Percentiles rank a stretch among this genome's conserved stretches.
These are phyloP conservation scores for Gobiocypris rarus DNA, from an alignment of 2,113 vertebrate species.

Conservation along the genomic window DNA sequence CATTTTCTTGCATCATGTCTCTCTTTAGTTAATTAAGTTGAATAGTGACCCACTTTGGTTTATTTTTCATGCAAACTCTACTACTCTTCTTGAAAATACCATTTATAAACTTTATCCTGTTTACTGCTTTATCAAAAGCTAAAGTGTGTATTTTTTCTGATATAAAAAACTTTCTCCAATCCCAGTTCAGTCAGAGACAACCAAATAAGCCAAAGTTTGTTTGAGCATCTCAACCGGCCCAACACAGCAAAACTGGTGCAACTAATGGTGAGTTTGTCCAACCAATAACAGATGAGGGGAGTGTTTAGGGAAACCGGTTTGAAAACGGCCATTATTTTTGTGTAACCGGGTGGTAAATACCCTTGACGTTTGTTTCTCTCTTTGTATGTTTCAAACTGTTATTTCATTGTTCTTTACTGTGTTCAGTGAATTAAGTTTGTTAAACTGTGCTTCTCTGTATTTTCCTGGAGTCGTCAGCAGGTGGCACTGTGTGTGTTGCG, in stretches of 20 bases:
- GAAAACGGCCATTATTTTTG: background rate
- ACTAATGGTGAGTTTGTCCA: background rate
- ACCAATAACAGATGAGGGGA: background rate
- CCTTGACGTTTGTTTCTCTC: too few species aligned
- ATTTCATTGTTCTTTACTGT: too few species aligned
- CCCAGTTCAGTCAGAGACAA: background rate
- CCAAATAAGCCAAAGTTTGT: background rate
- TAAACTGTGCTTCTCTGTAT: too few species aligned
- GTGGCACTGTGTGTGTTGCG: too few species aligned
- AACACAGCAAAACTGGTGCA: background rate
- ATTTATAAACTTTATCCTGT: background rate
- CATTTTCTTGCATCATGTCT: background rate
- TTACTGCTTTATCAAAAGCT: background rate
- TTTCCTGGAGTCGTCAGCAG: too few species aligned
- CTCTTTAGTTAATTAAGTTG: background rate
- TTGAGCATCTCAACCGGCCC: background rate
- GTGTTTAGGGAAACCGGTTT: background rate
- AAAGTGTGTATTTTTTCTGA: background rate
- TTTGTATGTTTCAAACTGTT: too few species aligned
- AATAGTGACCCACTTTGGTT: slow-evolving; percentile 8
- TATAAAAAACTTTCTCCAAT: background rate
- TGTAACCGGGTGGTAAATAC: too few species aligned
- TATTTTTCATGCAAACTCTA: background rate
- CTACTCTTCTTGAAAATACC: background rate
- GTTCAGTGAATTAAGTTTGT: too few species aligned